phyloP scores from a whole-genome alignment of 2,797 vertebrate genomes.

The Oreonectes daqikongensis region DNA sequence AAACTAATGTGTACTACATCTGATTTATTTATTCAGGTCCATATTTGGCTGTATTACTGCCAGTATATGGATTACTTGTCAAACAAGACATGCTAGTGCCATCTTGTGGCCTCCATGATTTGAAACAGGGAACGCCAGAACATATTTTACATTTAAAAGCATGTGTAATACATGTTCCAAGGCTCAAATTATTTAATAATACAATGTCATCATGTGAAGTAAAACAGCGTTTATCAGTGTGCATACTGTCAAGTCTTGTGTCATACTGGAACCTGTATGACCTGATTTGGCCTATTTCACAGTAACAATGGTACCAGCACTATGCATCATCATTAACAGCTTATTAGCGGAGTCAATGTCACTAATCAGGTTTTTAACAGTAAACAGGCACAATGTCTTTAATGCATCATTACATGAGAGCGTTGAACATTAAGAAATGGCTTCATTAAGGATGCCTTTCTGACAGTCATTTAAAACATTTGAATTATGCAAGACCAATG shows the following conservation, averaged over 20 bases:
- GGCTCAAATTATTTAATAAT: not conserved
- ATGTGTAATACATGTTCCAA: not conserved
- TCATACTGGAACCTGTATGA: not conserved
- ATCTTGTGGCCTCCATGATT: conserved; percentile 26
- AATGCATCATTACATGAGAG: conserved; percentile 10
- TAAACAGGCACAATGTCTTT: conserved; percentile 5
- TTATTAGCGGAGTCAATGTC: conserved; percentile 63
- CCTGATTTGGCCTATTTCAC: conserved; percentile 11
- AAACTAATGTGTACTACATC: not conserved
- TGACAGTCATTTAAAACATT: conserved; percentile 1
- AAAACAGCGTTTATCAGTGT: not conserved
- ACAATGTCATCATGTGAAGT: not conserved
- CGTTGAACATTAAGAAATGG: conserved; percentile 7
- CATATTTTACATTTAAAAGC: not conserved
- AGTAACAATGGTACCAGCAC: conserved; percentile 47
- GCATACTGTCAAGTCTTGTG: too few relatives aligned
- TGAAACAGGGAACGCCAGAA: not conserved
- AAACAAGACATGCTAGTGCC: conserved; percentile 40
- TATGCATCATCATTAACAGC: conserved; percentile 47
- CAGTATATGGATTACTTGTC: not conserved
- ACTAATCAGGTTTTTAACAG: conserved; percentile 54
- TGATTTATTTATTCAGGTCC: not conserved
- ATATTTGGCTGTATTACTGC: not conserved
- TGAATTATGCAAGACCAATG: not conserved
- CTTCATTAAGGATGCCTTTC: conserved; percentile 2